Percentiles rank a stretch among this genome's conserved stretches.
Evolutionary conservation across 53 echinoderm and acorn worm genomes (phyloP).

Genomic region (Holothuria scabra): DNA sequence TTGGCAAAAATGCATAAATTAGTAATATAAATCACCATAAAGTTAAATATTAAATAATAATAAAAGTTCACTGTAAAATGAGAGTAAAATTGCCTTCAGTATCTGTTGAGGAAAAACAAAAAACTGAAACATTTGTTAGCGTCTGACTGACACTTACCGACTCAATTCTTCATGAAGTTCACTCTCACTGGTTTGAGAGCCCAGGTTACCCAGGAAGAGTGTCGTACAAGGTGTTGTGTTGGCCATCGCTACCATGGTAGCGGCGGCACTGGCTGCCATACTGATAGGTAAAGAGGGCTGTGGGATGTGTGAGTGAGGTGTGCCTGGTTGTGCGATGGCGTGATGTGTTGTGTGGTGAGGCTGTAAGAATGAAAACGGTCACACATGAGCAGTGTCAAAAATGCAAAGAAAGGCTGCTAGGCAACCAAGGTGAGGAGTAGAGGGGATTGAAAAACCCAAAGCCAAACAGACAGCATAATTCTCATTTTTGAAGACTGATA

Average conservation of each 20-base stretch:
- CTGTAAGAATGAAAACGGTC: slow-evolving; percentile 73
- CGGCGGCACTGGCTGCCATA: slow-evolving; percentile 87
- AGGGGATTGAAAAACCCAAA: no score
- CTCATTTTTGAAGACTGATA: no score
- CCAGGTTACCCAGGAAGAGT: slow-evolving; percentile 99
- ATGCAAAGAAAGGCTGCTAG: background rate
- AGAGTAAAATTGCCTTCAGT: no score
- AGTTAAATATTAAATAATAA: no score
- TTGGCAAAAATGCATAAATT: no score
- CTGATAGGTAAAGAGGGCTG: slow-evolving; percentile 95
- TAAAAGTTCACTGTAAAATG: no score
- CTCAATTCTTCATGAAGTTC: slow-evolving; percentile 93
- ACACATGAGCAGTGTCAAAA: slow-evolving; percentile 57
- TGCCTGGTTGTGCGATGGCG: slow-evolving; percentile 96
- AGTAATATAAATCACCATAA: no score
- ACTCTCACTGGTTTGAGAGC: slow-evolving; percentile 91
- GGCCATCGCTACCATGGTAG: slow-evolving; percentile 96
- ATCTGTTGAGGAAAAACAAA: no score
- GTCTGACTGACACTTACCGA: slow-evolving; percentile 77
- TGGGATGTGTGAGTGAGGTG: slow-evolving; percentile 98
- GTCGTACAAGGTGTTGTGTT: slow-evolving; percentile 97
- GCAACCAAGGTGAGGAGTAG: no score
- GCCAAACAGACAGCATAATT: no score
- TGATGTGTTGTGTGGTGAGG: slow-evolving; percentile 97
- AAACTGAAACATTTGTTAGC: background rate